phyloP scores from a whole-genome alignment of 1,140 invertebrate species.

The Oreohelix idahoensis region DNA sequence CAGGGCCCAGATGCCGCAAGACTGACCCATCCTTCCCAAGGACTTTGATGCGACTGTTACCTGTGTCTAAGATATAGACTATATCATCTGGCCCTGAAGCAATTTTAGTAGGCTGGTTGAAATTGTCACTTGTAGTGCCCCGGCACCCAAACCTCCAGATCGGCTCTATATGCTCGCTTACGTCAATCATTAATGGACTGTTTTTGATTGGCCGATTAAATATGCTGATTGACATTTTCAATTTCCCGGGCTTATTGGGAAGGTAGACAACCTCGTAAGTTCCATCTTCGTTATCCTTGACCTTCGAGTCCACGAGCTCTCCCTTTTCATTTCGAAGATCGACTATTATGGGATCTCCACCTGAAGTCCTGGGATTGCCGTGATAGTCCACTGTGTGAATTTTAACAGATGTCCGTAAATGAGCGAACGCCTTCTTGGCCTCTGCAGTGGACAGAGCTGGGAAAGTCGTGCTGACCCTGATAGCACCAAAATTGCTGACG shows the following conservation, averaged over 20 bases:
- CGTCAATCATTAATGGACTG: conserved; percentile 79
- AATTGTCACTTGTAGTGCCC: conserved; percentile 82
- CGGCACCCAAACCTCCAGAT: conserved; percentile 75
- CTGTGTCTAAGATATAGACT: conserved; percentile 89
- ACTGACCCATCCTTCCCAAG: conserved; percentile 82
- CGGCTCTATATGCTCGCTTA: conserved; percentile 84
- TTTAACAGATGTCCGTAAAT: conserved; percentile 80
- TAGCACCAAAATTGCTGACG: conserved; percentile 74
- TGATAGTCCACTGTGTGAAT: conserved; percentile 89
- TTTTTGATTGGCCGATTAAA: conserved; percentile 90
- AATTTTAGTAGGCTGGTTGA: conserved; percentile 88
- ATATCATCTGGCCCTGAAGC: conserved; percentile 78
- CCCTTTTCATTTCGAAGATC: conserved; percentile 74
- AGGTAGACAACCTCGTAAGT: conserved; percentile 81
- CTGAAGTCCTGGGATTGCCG: conserved; percentile 82
- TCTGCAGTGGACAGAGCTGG: conserved; percentile 78
- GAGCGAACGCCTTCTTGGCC: conserved; percentile 72
- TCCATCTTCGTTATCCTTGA: conserved; percentile 82
- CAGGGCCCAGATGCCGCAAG: conserved; percentile 81
- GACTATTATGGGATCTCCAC: conserved; percentile 86
- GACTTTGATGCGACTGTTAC: conserved; percentile 92
- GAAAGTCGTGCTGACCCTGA: conserved; percentile 89
- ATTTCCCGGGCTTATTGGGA: conserved; percentile 75
- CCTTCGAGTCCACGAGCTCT: conserved; percentile 62
- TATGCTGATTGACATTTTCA: conserved; percentile 84